Base-by-base conservation (phyloP, 2,888 invertebrate genomes). In the Volucella inanis region DNA sequence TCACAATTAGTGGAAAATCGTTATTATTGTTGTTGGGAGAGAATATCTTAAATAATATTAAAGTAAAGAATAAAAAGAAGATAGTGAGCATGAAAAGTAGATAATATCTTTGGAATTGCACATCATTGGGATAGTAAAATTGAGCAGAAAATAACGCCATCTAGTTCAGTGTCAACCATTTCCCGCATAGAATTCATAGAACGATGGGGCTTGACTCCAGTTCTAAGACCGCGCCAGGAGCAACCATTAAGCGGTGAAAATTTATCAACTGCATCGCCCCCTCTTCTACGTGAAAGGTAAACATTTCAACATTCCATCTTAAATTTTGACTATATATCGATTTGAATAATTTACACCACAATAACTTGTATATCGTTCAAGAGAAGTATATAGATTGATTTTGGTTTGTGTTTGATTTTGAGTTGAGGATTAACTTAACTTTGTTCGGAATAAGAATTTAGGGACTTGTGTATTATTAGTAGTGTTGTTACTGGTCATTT, bases 161-260 rank as follows among this genome's bases (percentile, higher is more conserved):
- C 89, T 89, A 90, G 90, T 89, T 90, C 91, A 89, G 90, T 90
- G 89, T 90, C 92, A 92, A 92, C 90, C 96, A 97, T 97, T 98
- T 97, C 97, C 95, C 97, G 97, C 95, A 96, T 97, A 96, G 97
- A 97, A 95, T 97, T 97, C 94, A 95, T 97, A 94, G 97, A 97
- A 95, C 96, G 97, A 97, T 97, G 97, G 97, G 97, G 97, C 96
- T 96, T 97, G 94, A 97, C 97, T 95, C 97, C 97, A 95, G 97
- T 97, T 96, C 96, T 97, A 95, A 96, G 96, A 94, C 97, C 97
- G 96, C 96, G 97, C 95, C 97, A 96, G 96, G 97, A 97, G 94
- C 96, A 96, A 95, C 97, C 96, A 95, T 95, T 93, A 92, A 93
- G 92, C 93, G 93, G 93, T 93, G 91, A 92, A 91, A 92, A 91